These are phyloP conservation scores for Drosophila lini DNA, from an alignment of 1,140 invertebrate genomes.

Conservation along the genomic window DNA sequence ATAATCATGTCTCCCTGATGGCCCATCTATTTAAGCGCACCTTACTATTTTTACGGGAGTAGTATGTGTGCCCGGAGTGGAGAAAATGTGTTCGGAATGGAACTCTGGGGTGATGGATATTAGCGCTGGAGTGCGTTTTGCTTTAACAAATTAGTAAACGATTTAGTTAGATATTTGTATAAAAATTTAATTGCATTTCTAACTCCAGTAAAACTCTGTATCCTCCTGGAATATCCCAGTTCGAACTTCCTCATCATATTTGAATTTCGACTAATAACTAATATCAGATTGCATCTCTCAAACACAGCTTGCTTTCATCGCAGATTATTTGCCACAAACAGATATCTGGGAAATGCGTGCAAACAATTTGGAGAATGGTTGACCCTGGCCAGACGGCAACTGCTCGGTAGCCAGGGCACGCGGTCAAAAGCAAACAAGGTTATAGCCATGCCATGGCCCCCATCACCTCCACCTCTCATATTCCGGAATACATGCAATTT, in stretches of 20 bases:
- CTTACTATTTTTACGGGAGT: background rate
- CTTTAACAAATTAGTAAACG: background rate
- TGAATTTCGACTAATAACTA: conserved; percentile 1
- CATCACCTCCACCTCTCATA: conserved; percentile 11
- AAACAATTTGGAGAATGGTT: conserved; percentile 53
- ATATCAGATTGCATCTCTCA: conserved; percentile 16
- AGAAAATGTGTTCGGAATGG: background rate
- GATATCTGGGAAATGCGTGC: conserved; percentile 53
- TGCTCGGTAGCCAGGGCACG: conserved; percentile 56
- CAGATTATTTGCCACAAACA: conserved; percentile 58
- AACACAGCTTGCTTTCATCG: conserved; percentile 22
- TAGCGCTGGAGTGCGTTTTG: too few species aligned
- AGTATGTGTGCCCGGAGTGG: background rate
- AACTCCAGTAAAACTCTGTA: background rate
- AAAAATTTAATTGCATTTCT: too few species aligned
- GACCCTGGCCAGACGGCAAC: conserved; percentile 28
- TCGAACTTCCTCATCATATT: background rate
- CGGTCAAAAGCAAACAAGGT: conserved; percentile 55
- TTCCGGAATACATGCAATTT: conserved; percentile 64
- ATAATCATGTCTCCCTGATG: conserved; percentile 12
- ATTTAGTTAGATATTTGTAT: too few species aligned
- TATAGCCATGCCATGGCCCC: conserved; percentile 14
- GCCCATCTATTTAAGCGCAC: conserved; percentile 10
- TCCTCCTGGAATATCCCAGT: background rate
- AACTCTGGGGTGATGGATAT: too few species aligned